Evolutionary conservation across 2,113 vertebrate species (phyloP).

Genomic region (Misgurnus anguillicaudatus): DNA sequence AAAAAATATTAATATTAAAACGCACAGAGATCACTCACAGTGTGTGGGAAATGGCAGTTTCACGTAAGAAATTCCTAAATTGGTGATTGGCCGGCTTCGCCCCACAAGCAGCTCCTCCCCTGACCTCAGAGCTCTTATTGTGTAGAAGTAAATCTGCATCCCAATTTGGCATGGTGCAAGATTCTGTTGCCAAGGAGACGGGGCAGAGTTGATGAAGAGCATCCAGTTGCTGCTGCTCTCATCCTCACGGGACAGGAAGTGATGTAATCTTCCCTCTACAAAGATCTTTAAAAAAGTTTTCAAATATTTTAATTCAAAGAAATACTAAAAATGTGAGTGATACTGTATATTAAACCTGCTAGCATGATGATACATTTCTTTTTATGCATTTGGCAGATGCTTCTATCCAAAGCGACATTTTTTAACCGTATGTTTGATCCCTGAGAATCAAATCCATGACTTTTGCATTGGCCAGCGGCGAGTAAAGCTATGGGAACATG

Average conservation of each 20-base stretch:
- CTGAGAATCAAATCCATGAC: too few species aligned
- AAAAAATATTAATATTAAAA: not conserved
- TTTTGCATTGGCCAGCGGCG: too few species aligned
- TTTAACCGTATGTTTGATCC: too few species aligned
- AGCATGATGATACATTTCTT: too few species aligned
- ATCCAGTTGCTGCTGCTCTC: conserved; percentile 96
- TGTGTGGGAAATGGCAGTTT: not conserved
- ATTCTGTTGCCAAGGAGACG: conserved; percentile 84
- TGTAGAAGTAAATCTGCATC: conserved; percentile 93
- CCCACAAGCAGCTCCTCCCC: conserved; percentile 94
- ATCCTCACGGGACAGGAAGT: conserved; percentile 90
- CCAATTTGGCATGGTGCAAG: conserved; percentile 93
- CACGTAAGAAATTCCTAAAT: not conserved
- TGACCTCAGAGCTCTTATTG: conserved; percentile 84
- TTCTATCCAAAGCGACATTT: too few species aligned
- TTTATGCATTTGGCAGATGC: too few species aligned
- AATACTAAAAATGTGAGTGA: too few species aligned
- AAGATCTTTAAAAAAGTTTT: conserved; percentile 78
- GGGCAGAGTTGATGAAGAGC: conserved; percentile 91
- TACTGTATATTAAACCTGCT: too few species aligned
- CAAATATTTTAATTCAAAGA: not conserved
- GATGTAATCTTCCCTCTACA: conserved; percentile 82
- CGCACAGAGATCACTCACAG: not conserved
- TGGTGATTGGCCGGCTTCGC: conserved; percentile 79
- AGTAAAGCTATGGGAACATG: too few species aligned